phyloP scores from a whole-genome alignment of 2,888 invertebrate species.

The Apotomis betuletana region DNA sequence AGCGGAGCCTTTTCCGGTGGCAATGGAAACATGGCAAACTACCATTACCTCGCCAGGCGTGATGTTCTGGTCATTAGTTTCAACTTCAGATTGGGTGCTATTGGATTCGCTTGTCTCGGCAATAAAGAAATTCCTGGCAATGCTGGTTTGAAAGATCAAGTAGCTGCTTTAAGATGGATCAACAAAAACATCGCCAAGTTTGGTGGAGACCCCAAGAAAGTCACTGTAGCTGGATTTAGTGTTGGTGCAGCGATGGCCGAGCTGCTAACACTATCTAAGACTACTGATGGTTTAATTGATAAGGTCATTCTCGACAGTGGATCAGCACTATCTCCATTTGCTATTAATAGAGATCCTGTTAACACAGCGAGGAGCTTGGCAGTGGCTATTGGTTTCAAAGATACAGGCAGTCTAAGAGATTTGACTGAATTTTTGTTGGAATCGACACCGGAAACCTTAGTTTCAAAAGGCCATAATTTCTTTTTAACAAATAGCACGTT shows the following conservation, averaged over 20 bases:
- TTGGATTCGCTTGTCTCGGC: constrained; percentile 87
- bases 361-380: constrained; percentile 72
- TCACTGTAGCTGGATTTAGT: constrained; percentile 92
- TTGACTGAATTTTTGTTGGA: constrained; percentile 71
- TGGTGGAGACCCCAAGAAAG: constrained; percentile 90
- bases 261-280: constrained; percentile 63
- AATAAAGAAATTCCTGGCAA: constrained; percentile 89
- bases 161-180: constrained; percentile 90
- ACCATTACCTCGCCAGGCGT: constrained; percentile 86
- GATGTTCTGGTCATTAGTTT: constrained; percentile 86
- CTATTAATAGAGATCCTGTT: constrained; percentile 70
- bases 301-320: constrained; percentile 75
- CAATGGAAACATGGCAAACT: constrained; percentile 69
- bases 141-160: constrained; percentile 92
- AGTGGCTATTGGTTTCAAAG: constrained; percentile 67
- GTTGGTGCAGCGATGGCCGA: constrained; percentile 86
- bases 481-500: constrained; percentile 73
- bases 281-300: constrained; percentile 65
- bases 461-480: constrained; percentile 66
- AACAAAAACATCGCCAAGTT: constrained; percentile 89
- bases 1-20: constrained; percentile 75
- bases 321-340: constrained; percentile 70
- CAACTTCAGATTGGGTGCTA: constrained; percentile 88
- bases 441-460: constrained; percentile 55
- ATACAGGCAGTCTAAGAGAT: constrained; percentile 64